These are phyloP conservation scores for Drosophila watanabei DNA, from an alignment of 1,140 invertebrate species.

Conservation along the genomic window DNA sequence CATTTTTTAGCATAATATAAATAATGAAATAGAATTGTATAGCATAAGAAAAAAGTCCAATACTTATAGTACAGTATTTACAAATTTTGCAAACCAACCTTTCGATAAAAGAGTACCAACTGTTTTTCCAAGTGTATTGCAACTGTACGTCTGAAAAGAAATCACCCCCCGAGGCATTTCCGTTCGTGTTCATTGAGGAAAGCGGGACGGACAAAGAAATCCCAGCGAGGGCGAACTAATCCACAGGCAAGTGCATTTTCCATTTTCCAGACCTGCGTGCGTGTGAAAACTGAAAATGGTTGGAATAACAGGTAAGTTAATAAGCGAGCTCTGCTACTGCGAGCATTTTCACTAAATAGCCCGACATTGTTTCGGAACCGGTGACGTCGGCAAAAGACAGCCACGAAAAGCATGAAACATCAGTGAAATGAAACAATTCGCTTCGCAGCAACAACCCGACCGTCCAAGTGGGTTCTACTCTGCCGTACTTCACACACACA, in stretches of 20 bases:
- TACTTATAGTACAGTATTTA: background rate
- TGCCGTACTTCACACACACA: slow-evolving; percentile 7
- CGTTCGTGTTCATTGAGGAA: slow-evolving; percentile 68
- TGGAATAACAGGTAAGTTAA: slow-evolving; percentile 77
- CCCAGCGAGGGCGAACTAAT: slow-evolving; percentile 60
- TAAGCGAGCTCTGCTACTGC: slow-evolving; percentile 48
- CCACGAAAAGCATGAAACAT: slow-evolving; percentile 13
- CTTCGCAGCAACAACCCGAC: slow-evolving; percentile 17
- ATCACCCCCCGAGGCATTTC: slow-evolving; percentile 72
- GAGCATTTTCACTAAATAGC: slow-evolving; percentile 75
- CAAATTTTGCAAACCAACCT: background rate
- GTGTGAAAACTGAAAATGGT: slow-evolving; percentile 77
- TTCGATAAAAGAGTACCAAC: background rate
- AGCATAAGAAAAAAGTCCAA: background rate
- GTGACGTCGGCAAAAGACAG: slow-evolving; percentile 38
- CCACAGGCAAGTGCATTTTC: slow-evolving; percentile 70
- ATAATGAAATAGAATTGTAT: no score
- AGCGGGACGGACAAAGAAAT: slow-evolving; percentile 44
- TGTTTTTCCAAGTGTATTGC: slow-evolving; percentile 3
- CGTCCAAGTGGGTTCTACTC: slow-evolving; percentile 34
- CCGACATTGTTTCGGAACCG: slow-evolving; percentile 60
- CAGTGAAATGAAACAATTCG: slow-evolving; percentile 32
- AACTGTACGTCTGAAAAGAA: slow-evolving; percentile 23
- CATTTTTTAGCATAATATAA: no score
- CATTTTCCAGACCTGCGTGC: slow-evolving; percentile 58